Conservation (phyloP, 2,113 vertebrate genomes). For the Bombycilla garrulus region DNA sequence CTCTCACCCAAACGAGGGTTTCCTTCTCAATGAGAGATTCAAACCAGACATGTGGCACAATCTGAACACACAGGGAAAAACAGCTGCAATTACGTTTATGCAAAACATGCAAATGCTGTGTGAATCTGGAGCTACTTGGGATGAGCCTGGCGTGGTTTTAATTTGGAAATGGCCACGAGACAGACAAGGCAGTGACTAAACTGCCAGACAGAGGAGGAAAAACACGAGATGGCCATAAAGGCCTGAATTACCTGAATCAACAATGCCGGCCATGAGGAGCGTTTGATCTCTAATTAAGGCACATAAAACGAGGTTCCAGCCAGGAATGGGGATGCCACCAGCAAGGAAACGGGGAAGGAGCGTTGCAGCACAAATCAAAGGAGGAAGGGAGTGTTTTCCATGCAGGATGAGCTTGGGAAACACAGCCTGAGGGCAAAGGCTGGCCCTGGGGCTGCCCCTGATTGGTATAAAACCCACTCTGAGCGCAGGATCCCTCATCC, state of each 20-base stretch:
- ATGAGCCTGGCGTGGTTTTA: background rate
- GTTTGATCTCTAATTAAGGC: background rate
- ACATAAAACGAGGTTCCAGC: background rate
- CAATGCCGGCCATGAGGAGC: fast-evolving
- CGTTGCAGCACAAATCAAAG: background rate
- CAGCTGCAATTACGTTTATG: background rate
- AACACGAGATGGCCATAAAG: background rate
- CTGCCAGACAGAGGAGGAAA: background rate
- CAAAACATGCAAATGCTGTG: background rate
- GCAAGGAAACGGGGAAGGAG: background rate
- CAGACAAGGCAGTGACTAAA: background rate
- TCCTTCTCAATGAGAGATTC: background rate
- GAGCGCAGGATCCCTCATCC: background rate
- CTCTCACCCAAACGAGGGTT: fast-evolving
- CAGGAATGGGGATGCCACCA: background rate
- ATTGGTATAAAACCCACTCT: background rate
- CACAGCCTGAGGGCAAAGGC: background rate
- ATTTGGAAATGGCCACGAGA: background rate
- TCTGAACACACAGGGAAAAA: background rate
- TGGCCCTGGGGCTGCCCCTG: background rate
- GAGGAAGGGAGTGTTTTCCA: background rate
- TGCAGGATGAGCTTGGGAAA: background rate
- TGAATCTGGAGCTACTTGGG: background rate
- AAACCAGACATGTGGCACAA: background rate
- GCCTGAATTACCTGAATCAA: background rate